These are phyloP conservation scores for Taphrorychus bicolor DNA, from an alignment of 2,888 invertebrate species.

Conservation along the genomic window DNA sequence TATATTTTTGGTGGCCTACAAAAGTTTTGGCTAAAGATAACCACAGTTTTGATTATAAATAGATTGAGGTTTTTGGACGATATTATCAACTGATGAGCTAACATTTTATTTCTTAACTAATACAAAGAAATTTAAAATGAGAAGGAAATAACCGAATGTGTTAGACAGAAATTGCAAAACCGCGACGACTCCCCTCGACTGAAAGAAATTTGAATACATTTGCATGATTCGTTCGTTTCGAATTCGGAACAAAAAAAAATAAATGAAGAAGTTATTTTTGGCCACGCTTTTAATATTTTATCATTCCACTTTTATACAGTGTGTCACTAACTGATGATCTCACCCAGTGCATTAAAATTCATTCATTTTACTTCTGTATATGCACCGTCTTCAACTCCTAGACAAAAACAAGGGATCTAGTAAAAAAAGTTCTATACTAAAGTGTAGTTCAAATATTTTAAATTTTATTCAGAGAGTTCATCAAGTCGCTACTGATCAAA, in stretches of 20 bases:
- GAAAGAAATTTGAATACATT: background rate
- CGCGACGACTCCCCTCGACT: background rate
- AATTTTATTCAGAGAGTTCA: no score
- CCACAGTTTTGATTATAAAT: conserved; percentile 28
- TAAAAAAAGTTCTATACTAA: no score
- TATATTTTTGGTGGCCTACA: conserved; percentile 28
- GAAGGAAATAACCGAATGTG: background rate
- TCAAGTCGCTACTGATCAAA: no score
- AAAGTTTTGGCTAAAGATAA: conserved; percentile 28
- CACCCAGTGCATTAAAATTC: no score
- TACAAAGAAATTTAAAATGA: background rate
- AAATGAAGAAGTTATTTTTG: conserved; percentile 30
- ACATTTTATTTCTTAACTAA: background rate
- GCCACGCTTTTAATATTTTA: background rate
- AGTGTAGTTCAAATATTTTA: no score
- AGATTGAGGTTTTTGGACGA: conserved; percentile 34
- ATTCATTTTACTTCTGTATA: no score
- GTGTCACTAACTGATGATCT: no score
- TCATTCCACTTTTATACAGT: conserved; percentile 19
- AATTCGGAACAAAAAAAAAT: conserved; percentile 10
- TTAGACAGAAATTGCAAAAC: background rate
- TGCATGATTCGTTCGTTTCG: background rate
- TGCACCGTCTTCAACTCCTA: no score
- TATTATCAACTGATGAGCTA: conserved; percentile 23
- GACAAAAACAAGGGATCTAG: no score